Conservation (phyloP, 2,113 vertebrate genomes). For the Vireo altiloquus region DNA sequence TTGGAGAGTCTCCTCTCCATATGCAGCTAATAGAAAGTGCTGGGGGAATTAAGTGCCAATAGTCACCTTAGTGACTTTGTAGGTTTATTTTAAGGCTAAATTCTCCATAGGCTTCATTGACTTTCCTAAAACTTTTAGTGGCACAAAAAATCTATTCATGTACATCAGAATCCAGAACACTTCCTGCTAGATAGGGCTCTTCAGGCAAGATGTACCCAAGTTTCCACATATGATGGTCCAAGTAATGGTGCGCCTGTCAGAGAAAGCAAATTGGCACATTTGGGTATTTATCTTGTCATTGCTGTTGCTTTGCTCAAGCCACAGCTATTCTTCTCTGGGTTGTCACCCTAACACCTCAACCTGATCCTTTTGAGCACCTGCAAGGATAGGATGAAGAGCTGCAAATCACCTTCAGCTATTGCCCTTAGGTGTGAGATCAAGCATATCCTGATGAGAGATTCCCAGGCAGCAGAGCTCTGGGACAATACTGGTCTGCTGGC, state of each 20-base stretch:
- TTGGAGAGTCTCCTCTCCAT: background rate
- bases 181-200: background rate
- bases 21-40: background rate
- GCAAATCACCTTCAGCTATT: background rate
- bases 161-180: background rate
- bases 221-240: background rate
- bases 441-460: background rate
- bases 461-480: background rate
- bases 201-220: background rate
- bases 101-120: background rate
- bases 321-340: background rate
- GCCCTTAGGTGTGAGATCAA: background rate
- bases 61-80: background rate
- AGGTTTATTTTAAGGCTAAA: background rate
- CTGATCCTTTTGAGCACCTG: background rate
- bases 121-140: background rate
- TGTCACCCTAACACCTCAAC: background rate
- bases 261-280: background rate
- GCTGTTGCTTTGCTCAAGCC: background rate
- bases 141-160: accelerated
- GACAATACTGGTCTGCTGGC: background rate
- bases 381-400: background rate
- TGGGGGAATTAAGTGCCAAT: background rate
- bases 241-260: background rate
- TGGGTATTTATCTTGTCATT: background rate